phyloP scores from a whole-genome alignment of 2,113 vertebrate species.

The Scomber colias region DNA sequence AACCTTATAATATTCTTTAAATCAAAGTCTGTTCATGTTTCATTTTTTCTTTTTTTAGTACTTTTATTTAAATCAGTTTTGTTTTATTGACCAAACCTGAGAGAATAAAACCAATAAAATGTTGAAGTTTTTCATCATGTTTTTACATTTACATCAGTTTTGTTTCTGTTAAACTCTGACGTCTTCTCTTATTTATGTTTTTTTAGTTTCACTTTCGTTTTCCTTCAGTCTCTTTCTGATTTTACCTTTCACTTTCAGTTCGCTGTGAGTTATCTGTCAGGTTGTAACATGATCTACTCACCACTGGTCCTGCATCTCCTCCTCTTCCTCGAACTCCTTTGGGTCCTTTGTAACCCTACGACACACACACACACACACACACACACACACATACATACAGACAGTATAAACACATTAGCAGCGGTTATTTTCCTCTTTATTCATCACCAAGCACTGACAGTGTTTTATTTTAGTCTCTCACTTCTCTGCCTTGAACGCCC shows the following conservation, averaged over 20 bases:
- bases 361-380: not conserved
- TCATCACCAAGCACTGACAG: not conserved
- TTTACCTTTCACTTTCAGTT: conserved; percentile 25
- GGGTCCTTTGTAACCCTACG: conserved; percentile 86
- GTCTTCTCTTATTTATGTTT: not conserved
- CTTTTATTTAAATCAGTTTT: too few relatives aligned
- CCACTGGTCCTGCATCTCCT: conserved; percentile 83
- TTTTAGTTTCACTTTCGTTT: not conserved
- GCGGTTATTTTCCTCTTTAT: not conserved
- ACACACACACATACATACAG: too few relatives aligned
- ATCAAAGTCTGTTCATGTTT: too few relatives aligned
- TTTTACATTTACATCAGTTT: not conserved
- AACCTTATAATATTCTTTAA: too few relatives aligned
- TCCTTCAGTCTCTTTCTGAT: not conserved
- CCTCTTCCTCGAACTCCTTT: conserved; percentile 84
- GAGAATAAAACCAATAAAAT: too few relatives aligned
- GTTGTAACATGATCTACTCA: conserved; percentile 52
- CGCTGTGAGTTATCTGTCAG: not conserved
- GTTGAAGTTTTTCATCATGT: too few relatives aligned
- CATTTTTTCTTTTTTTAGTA: too few relatives aligned
- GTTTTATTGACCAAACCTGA: too few relatives aligned
- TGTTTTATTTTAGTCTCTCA: conserved; percentile 42
- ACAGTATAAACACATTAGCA: not conserved
- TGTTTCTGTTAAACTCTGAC: not conserved
- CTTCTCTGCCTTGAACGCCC: conserved; percentile 85